Evolutionary conservation across 2,888 invertebrate genomes (phyloP).

Genomic region (Epinotia ramella): DNA sequence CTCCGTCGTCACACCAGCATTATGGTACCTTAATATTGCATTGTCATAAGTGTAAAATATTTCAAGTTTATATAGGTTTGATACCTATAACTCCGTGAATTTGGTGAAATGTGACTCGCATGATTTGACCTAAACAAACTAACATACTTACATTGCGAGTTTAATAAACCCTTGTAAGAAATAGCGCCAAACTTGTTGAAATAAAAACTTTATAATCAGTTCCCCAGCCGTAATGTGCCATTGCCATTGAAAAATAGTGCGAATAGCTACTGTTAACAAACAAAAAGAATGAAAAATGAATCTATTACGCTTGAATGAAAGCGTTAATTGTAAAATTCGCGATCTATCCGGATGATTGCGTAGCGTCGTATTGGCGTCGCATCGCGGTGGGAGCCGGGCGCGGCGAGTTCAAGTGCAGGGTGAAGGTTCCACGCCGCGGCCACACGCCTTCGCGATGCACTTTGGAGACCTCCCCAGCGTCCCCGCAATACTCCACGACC

Average conservation of each 20-base stretch:
- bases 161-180: neutral
- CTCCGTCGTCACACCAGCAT: no score
- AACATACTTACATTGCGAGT: no score
- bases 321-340: constrained; percentile 61
- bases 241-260: neutral
- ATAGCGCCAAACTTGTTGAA: neutral
- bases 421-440: constrained; percentile 72
- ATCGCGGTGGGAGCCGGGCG: constrained; percentile 50
- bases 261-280: neutral
- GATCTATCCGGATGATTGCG: constrained; percentile 72
- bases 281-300: constrained; percentile 6
- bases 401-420: constrained; percentile 81
- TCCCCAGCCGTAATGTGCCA: neutral
- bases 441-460: constrained; percentile 41
- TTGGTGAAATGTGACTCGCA: no score
- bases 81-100: no score
- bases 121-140: no score
- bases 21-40: no score
- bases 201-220: neutral
- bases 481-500: neutral
- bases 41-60: no score
- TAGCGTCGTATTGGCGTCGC: constrained; percentile 55
- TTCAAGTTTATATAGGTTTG: no score
- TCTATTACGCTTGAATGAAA: constrained; percentile 28
- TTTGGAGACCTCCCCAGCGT: constrained; percentile 11